Evolutionary conservation across 2,888 invertebrate species (phyloP).

Genomic region (Pachliopta kotzebuea): DNA sequence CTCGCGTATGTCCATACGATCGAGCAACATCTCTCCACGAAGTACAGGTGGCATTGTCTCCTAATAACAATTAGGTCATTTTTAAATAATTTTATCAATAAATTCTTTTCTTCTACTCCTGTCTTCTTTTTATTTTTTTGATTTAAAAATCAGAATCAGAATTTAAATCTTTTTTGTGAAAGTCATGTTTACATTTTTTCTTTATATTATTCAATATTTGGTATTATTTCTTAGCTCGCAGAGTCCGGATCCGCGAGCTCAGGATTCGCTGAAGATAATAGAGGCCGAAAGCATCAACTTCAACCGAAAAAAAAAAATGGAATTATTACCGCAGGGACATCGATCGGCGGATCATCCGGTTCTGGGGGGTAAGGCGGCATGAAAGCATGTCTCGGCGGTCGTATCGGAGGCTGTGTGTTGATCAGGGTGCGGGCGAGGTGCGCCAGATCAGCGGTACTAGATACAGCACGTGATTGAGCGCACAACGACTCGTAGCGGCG

Average conservation of each 20-base stretch:
- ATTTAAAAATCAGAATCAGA: no score
- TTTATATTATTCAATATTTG: background rate
- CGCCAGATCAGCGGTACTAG: conserved; percentile 86
- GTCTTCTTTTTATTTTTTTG: no score
- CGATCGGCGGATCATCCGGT: conserved; percentile 67
- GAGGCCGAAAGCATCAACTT: no score
- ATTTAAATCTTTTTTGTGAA: no score
- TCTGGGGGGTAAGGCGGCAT: conserved; percentile 76
- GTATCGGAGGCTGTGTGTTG: conserved; percentile 82
- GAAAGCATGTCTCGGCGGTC: conserved; percentile 85
- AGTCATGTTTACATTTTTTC: no score
- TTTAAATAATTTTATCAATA: background rate
- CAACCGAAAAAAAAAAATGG: no score
- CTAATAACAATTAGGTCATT: conserved; percentile 51
- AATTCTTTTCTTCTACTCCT: background rate
- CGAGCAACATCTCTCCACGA: conserved; percentile 91
- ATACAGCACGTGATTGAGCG: conserved; percentile 88
- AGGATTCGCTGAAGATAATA: no score
- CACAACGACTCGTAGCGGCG: conserved; percentile 91
- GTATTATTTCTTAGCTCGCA: no score
- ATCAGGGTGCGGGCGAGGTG: conserved; percentile 91
- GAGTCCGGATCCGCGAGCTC: no score
- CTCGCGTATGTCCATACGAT: conserved; percentile 85
- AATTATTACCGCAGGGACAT: conserved; percentile 70
- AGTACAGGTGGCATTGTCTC: conserved; percentile 87